Evolutionary conservation across 2,888 invertebrate species (phyloP), one percentile per base, ranked within the genome.

Genomic region (Himalopsyche tibetana): DNA sequence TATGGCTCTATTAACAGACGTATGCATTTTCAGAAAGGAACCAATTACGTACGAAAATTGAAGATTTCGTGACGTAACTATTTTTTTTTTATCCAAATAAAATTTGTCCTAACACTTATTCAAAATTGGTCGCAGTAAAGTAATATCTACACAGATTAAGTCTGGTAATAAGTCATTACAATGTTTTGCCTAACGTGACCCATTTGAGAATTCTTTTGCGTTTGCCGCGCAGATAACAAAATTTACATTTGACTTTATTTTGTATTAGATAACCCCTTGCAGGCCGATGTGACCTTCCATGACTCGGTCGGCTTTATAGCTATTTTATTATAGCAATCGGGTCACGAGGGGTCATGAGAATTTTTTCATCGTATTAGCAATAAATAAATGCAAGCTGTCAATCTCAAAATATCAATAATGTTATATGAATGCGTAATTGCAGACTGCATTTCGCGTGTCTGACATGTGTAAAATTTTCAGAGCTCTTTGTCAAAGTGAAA

Each of bases 341-440:
- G 74, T 74, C 74, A 38, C 74, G 38, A 74, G 28, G 74, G 74
- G 74, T 74, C 38, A 74, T 74, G 74, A 74, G 74, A 69, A 74
- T 36, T 36, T 38, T 74, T 74, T 51, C 51, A 15, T 51, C 51
- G 51, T 15, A 15, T 51, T 15, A 51, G 15, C 51, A 51, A 51
- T 51, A 51, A 5, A 15, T 51, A 15, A 15, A 51, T 5, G 51
- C 51, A 12, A 51, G 15, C 15, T 15, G 15, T 51, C 51, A 15
- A 51, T 51, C 51, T 6, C 15, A 51, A 51, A 51, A 51, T 5
- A 15, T 15, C 15, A 51, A 51, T 51, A 51, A 51, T 51, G 12
- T 51, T 15, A 8, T 15, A 15, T 15, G 51, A 8, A 15, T 5
- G 12, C 51, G 51, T 51, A 15, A 51, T 51, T 51, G 15, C 3